A percentile compares a stretch with the other conserved stretches of the same genome.
Evolutionary conservation across 64 coral and sea anemone species (phyloP).

Genomic region (Stichodactyla mertensii): DNA sequence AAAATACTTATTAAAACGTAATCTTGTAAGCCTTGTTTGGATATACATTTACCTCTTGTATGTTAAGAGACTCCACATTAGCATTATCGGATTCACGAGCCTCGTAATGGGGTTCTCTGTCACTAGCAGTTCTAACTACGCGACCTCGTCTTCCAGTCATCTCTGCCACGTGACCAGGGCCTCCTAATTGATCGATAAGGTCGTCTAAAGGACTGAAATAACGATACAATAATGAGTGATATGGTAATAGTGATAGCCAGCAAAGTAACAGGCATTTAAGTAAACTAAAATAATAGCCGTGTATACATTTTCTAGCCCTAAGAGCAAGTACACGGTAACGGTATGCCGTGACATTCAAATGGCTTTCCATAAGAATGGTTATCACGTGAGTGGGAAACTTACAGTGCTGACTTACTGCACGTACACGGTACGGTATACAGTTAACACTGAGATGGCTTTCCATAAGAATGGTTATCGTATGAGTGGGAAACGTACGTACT

Average conservation of each 20-base stretch:
- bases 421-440: too few relatives aligned
- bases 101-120: constrained; percentile 82
- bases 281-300: too few relatives aligned
- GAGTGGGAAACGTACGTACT: too few relatives aligned
- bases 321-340: neutral
- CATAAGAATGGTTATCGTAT: too few relatives aligned
- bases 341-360: too few relatives aligned
- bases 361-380: too few relatives aligned
- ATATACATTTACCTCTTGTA: constrained; percentile 69
- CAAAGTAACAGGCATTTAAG: too few relatives aligned
- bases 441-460: too few relatives aligned
- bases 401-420: too few relatives aligned
- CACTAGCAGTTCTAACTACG: constrained; percentile 53
- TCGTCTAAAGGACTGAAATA: constrained; percentile 80
- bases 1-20: too few relatives aligned
- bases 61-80: constrained; percentile 88
- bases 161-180: constrained; percentile 78
- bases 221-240: neutral
- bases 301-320: neutral
- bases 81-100: constrained; percentile 84
- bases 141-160: constrained; percentile 98
- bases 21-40: neutral
- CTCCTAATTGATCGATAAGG: constrained; percentile 88
- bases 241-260: too few relatives aligned
- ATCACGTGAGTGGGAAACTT: too few relatives aligned